A percentile compares a stretch with the other conserved stretches of the same genome.
Conservation (phyloP, 2,113 vertebrate genomes). For the Notarius quadriscutis region DNA sequence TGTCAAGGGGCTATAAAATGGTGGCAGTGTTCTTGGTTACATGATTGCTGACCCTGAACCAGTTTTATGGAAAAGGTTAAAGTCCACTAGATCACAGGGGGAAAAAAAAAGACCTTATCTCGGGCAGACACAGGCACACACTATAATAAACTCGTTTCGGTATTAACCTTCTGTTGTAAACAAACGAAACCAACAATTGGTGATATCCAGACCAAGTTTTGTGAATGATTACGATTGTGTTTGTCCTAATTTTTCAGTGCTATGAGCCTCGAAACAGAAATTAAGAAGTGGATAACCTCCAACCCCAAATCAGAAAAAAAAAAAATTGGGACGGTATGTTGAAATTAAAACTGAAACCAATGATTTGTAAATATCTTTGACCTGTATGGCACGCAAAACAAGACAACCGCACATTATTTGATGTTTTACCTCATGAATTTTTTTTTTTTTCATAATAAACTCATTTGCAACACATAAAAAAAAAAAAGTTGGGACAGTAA, state of each 20-base stretch:
- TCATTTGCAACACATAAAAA: no score
- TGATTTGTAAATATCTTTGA: no score
- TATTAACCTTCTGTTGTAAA: slow-evolving; percentile 8
- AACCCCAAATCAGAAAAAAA: no score
- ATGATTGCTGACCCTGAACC: slow-evolving; percentile 11
- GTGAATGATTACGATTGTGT: not conserved
- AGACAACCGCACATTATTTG: no score
- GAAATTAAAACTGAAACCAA: no score
- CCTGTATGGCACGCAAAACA: no score
- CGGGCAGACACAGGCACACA: not conserved
- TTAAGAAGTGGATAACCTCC: not conserved
- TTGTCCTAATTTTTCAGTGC: not conserved
- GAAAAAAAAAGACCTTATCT: not conserved
- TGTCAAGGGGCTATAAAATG: not conserved
- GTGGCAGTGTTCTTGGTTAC: not conserved
- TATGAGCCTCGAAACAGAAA: not conserved
- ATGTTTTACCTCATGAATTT: no score
- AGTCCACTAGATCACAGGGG: slow-evolving; percentile 6
- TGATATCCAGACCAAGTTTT: not conserved
- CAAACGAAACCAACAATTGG: not conserved
- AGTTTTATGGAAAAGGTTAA: not conserved
- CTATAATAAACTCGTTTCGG: not conserved
- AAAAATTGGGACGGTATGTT: no score
- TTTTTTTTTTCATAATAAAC: no score
- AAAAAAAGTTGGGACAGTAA: no score